Conservation (phyloP, 2,888 invertebrate species). For the Cheilosia variabilis region DNA sequence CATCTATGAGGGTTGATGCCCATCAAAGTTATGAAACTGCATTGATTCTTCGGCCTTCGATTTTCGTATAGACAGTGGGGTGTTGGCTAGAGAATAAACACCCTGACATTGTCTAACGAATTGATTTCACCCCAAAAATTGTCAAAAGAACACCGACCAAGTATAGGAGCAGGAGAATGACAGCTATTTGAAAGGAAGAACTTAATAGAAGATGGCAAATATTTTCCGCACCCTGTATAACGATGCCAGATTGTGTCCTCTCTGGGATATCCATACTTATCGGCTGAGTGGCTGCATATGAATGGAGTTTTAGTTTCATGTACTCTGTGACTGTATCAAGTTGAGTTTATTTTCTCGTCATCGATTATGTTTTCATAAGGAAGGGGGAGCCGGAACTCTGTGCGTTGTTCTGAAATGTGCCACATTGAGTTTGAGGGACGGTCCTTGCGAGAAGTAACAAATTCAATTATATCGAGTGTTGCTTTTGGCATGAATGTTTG, state of each 20-base stretch:
- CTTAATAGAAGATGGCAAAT: constrained; percentile 60
- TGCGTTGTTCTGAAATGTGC: constrained; percentile 53
- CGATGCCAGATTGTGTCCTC: constrained; percentile 57
- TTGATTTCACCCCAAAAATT: constrained; percentile 73
- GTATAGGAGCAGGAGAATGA: constrained; percentile 9
- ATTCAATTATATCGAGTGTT: constrained; percentile 70
- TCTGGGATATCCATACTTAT: constrained; percentile 54
- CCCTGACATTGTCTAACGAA: constrained; percentile 70
- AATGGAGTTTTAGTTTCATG: constrained; percentile 68
- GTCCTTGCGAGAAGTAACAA: constrained; percentile 27
- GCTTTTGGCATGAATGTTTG: constrained; percentile 32
- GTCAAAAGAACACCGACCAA: constrained; percentile 51
- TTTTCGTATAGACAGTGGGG: constrained; percentile 48
- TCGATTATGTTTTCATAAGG: constrained; percentile 66
- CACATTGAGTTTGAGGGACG: constrained; percentile 63
- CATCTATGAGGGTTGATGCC: constrained; percentile 41
- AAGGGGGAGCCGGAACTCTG: constrained; percentile 24
- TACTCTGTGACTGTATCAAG: constrained; percentile 54
- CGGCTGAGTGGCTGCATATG: constrained; percentile 73
- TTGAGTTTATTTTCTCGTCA: constrained; percentile 66
- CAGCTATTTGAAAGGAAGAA: constrained; percentile 50
- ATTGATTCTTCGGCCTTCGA: constrained; percentile 50
- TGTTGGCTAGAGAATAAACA: constrained; percentile 55
- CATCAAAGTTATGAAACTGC: constrained; percentile 68
- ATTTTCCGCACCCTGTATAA: constrained; percentile 53